Evolutionary conservation across 2,797 vertebrate genomes (phyloP).

Genomic region (Brachyrhaphis roseni): DNA sequence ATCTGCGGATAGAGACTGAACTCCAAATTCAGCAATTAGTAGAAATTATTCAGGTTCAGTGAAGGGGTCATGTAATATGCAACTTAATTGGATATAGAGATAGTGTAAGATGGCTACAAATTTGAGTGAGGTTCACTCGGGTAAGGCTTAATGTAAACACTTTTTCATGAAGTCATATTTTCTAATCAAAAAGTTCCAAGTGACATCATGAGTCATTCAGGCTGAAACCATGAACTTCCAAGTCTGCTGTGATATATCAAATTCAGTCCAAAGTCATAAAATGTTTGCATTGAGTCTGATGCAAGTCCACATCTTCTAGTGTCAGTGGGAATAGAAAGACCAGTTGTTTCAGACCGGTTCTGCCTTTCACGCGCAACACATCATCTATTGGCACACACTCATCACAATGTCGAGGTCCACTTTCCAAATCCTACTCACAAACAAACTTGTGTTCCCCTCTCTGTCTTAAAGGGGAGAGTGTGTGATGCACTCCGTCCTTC

Average conservation of each 20-base stretch:
- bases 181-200: background rate
- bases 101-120: background rate
- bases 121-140: background rate
- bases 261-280: background rate
- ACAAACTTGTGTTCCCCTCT: background rate
- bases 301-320: background rate
- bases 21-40: background rate
- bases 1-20: background rate
- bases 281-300: background rate
- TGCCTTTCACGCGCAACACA: constrained; percentile 71
- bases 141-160: background rate
- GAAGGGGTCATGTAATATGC: background rate
- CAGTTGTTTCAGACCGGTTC: constrained; percentile 57
- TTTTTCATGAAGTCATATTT: too few species aligned
- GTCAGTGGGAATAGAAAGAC: constrained; percentile 48
- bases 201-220: background rate
- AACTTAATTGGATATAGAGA: background rate
- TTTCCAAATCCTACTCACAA: constrained; percentile 20
- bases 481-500: constrained; percentile 34
- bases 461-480: constrained; percentile 44
- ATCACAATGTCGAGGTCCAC: constrained; percentile 35
- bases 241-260: background rate
- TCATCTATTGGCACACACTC: constrained; percentile 55
- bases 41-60: background rate
- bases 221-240: background rate